phyloP scores from a whole-genome alignment of 2,797 vertebrate genomes.

The Leptodactylus fallax region DNA sequence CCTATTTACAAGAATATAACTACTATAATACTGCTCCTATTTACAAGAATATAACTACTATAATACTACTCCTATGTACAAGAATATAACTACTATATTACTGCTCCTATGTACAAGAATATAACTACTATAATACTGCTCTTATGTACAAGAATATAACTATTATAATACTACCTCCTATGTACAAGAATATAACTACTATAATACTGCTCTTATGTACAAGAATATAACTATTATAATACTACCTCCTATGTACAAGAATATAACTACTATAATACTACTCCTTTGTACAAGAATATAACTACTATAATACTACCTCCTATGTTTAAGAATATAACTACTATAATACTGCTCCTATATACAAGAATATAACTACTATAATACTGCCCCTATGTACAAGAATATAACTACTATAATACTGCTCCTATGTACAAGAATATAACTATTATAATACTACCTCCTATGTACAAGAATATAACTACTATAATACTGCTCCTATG shows the following conservation, averaged over 20 bases:
- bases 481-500: neutral
- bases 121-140: neutral
- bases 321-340: neutral
- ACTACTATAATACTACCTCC: neutral
- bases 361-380: conserved; percentile 3
- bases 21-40: conserved; percentile 4
- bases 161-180: neutral
- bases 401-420: conserved; percentile 10
- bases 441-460: neutral
- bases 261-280: conserved; percentile 10
- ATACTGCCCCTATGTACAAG: too few species aligned
- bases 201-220: neutral
- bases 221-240: neutral
- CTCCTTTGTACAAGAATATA: neutral
- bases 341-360: conserved; percentile 1
- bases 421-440: neutral
- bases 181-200: neutral
- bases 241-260: neutral
- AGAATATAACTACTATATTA: conserved; percentile 5
- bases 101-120: neutral
- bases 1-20: neutral
- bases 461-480: neutral
- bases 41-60: conserved; percentile 4
- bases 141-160: neutral
- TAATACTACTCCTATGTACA: neutral